Percentiles rank a stretch among this genome's conserved stretches.
Evolutionary conservation across 2,888 invertebrate genomes (phyloP).

Genomic region (Acanthosepion esculentum): DNA sequence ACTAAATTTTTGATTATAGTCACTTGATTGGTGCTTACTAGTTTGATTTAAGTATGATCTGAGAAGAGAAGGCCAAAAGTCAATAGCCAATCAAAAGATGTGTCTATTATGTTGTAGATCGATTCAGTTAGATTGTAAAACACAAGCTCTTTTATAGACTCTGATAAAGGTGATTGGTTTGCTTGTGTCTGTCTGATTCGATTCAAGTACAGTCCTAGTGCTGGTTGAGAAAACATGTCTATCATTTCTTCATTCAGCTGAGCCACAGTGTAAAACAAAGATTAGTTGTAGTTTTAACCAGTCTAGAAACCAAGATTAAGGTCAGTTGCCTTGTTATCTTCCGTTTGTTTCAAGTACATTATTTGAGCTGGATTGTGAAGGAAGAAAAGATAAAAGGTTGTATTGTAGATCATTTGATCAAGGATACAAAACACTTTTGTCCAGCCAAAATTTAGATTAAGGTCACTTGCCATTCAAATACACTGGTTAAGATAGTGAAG

Average conservation of each 20-base stretch:
- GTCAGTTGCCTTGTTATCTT: background rate
- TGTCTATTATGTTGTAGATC: background rate
- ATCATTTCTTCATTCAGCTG: background rate
- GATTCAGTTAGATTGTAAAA: background rate
- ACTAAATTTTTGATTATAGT: background rate
- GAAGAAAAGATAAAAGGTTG: background rate
- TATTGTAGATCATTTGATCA: constrained; percentile 17
- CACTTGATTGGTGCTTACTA: background rate
- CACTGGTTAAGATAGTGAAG: background rate
- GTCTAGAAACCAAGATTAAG: background rate
- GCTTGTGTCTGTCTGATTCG: background rate
- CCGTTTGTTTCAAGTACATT: background rate
- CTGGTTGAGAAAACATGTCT: background rate
- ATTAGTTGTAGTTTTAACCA: background rate
- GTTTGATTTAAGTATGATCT: background rate
- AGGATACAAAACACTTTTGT: background rate
- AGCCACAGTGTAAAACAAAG: background rate
- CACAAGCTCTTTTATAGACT: background rate
- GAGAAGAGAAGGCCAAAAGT: background rate
- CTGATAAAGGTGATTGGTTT: constrained; percentile 1
- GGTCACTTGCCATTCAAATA: background rate
- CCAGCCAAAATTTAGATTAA: constrained; percentile 20
- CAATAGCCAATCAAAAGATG: background rate
- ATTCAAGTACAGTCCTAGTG: background rate
- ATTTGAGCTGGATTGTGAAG: background rate